Evolutionary conservation across 1,140 invertebrate genomes (phyloP).

Genomic region (Euura lappo): DNA sequence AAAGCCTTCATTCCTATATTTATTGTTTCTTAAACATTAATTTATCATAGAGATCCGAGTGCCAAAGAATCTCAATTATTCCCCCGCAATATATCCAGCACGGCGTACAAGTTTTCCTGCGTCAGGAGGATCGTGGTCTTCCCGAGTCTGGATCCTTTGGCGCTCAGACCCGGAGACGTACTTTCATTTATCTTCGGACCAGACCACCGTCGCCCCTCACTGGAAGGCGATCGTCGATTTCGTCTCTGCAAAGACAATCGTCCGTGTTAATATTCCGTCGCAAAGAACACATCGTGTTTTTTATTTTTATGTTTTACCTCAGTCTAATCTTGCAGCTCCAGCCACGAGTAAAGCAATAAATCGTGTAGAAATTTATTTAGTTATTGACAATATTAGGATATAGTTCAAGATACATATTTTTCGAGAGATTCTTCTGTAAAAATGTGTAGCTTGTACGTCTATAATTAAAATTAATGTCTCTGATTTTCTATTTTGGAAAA

Average conservation of each 20-base stretch:
- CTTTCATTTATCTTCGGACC: conserved; percentile 2
- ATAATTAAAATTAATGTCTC: conserved; percentile 10
- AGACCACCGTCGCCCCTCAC: conserved; percentile 28
- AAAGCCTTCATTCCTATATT: conserved; percentile 12
- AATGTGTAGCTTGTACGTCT: conserved; percentile 8
- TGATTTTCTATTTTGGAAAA: conserved; percentile 10
- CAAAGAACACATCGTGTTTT: conserved; percentile 20
- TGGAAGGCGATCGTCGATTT: conserved; percentile 28
- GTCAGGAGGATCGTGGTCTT: no score
- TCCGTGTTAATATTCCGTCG: not conserved
- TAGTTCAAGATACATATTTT: not conserved
- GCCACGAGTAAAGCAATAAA: conserved; percentile 47
- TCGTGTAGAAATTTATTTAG: conserved; percentile 13
- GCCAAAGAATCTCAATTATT: conserved; percentile 13
- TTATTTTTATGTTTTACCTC: conserved; percentile 28
- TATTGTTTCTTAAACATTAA: conserved; percentile 16
- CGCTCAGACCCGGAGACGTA: conserved; percentile 3
- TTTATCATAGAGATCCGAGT: conserved; percentile 4
- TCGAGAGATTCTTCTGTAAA: not conserved
- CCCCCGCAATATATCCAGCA: no score
- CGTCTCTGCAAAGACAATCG: conserved; percentile 31
- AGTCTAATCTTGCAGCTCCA: conserved; percentile 35
- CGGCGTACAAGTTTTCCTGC: no score
- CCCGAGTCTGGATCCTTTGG: not conserved
- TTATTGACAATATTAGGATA: conserved; percentile 9